Percentiles rank a stretch among this genome's conserved stretches.
Conservation (phyloP, 2,888 invertebrate genomes). For the Drosophila robusta region DNA sequence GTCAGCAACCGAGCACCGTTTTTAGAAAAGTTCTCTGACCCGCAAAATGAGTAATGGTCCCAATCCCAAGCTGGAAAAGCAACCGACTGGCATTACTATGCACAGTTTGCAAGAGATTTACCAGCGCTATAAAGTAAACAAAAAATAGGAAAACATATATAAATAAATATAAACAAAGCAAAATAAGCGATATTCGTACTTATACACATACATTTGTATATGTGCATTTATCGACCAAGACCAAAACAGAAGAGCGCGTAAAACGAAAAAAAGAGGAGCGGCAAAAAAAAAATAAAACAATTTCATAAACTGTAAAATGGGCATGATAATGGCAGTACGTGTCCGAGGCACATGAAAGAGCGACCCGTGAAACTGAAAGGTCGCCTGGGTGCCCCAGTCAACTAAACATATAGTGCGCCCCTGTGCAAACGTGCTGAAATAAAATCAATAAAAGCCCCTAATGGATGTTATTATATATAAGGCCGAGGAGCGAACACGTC, state of each 20-base stretch:
- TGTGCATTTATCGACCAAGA: slow-evolving; percentile 1
- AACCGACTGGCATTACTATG: slow-evolving; percentile 71
- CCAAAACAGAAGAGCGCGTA: not conserved
- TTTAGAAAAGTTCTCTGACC: slow-evolving; percentile 29
- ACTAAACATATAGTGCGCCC: slow-evolving; percentile 36
- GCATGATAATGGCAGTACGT: slow-evolving; percentile 73
- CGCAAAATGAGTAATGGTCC: slow-evolving; percentile 63
- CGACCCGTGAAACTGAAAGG: slow-evolving; percentile 37
- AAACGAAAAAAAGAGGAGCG: slow-evolving; percentile 11
- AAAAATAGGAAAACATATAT: slow-evolving; percentile 12
- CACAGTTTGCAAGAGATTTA: slow-evolving; percentile 74
- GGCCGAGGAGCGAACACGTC: slow-evolving; percentile 72
- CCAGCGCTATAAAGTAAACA: slow-evolving; percentile 54
- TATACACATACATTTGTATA: not conserved
- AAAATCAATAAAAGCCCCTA: slow-evolving; percentile 79
- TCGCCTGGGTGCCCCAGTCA: slow-evolving; percentile 43
- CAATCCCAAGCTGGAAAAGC: slow-evolving; percentile 22
- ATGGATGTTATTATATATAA: slow-evolving; percentile 81
- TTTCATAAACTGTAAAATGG: slow-evolving; percentile 81
- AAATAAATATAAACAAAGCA: slow-evolving; percentile 32
- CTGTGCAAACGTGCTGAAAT: slow-evolving; percentile 64
- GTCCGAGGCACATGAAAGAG: slow-evolving; percentile 53
- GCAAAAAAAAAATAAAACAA: slow-evolving; percentile 58
- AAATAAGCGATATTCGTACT: slow-evolving; percentile 14
- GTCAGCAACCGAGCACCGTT: slow-evolving; percentile 57